Evolutionary conservation across 2,797 vertebrate species (phyloP).

Genomic region (Sebastes hubbsi): DNA sequence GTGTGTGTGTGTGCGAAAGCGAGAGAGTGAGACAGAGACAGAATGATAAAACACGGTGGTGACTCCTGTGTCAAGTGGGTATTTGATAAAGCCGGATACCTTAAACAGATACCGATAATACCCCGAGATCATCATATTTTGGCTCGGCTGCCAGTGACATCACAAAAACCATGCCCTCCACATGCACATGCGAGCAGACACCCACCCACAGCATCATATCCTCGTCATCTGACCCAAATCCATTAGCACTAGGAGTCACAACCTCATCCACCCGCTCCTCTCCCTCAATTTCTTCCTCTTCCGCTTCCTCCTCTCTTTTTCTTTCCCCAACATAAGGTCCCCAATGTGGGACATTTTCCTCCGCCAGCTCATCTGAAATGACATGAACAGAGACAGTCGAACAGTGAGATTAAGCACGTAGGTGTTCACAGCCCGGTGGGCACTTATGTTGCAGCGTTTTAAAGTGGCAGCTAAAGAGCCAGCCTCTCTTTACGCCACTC

Average conservation of each 20-base stretch:
- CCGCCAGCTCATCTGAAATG: not conserved
- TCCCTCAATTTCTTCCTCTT: conserved; percentile 13
- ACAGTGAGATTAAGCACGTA: not conserved
- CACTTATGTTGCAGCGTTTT: not conserved
- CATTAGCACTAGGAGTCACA: conserved; percentile 34
- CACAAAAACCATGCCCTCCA: conserved; percentile 27
- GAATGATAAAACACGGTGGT: conserved; percentile 48
- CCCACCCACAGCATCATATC: not conserved
- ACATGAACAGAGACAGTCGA: not conserved
- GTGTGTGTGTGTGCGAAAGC: conserved; percentile 17
- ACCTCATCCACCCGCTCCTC: conserved; percentile 25
- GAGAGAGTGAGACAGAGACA: conserved; percentile 28
- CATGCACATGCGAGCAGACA: conserved; percentile 1
- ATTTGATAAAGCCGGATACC: conserved; percentile 69
- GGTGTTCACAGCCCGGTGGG: conserved; percentile 1
- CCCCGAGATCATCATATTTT: conserved; percentile 60
- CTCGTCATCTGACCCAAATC: conserved; percentile 52
- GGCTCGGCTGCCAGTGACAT: conserved; percentile 40
- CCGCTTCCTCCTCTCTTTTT: not conserved
- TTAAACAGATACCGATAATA: conserved; percentile 65
- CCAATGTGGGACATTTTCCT: not conserved
- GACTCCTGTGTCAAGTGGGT: conserved; percentile 64
- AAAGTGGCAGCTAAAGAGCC: not conserved
- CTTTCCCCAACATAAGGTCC: not conserved
- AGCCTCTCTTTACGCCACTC: not conserved